Percentiles rank a stretch among this genome's conserved stretches.
Conservation (phyloP, 2,888 invertebrate genomes). For the Phaonia tiefii region DNA sequence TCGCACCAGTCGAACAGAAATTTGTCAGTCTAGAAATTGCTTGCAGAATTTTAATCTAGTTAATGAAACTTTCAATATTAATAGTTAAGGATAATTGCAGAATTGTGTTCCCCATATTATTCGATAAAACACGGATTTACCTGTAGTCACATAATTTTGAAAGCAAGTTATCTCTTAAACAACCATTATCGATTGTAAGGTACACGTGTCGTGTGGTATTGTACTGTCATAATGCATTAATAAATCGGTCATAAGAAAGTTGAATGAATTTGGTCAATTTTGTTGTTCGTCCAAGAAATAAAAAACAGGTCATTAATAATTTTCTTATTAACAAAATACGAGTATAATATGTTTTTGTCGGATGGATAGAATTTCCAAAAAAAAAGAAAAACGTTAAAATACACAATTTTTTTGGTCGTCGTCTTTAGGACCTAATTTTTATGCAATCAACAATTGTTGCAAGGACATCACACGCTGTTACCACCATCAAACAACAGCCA, state of each 20-base stretch:
- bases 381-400: no score
- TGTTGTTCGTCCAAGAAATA: slow-evolving; percentile 22
- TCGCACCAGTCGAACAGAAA: no score
- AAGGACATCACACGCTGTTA: not conserved
- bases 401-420: not conserved
- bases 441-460: slow-evolving; percentile 12
- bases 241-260: slow-evolving; percentile 2
- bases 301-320: slow-evolving; percentile 19
- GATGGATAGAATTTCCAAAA: not conserved
- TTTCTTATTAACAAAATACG: slow-evolving; percentile 24
- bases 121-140: no score
- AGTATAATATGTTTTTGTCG: not conserved
- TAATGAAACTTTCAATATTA: no score
- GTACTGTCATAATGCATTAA: not conserved
- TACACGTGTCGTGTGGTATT: no score
- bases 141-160: no score
- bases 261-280: not conserved
- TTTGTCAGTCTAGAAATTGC: no score
- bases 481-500: not conserved
- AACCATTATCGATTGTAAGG: no score
- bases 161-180: no score
- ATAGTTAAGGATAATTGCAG: no score
- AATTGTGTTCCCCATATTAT: no score
- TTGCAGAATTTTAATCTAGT: no score
- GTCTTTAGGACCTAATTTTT: not conserved